Conservation (phyloP, 2,888 invertebrate genomes). For the Encarsia formosa region DNA sequence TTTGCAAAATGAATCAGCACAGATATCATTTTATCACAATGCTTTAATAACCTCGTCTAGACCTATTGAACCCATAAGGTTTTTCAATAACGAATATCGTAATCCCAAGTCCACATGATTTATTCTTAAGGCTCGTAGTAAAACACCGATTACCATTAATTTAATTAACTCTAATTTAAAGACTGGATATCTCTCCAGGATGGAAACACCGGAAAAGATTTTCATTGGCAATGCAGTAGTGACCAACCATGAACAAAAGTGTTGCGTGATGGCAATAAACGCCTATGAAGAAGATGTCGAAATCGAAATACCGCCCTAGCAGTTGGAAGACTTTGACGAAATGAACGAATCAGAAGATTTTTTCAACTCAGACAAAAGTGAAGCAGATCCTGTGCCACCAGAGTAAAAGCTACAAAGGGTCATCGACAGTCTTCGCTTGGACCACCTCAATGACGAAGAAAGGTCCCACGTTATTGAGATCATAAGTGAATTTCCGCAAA, state of each 20-base stretch:
- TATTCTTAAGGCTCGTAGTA: neutral
- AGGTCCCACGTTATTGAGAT: neutral
- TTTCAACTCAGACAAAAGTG: neutral
- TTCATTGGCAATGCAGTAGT: neutral
- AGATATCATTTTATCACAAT: constrained; percentile 1
- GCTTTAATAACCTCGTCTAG: neutral
- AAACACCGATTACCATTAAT: neutral
- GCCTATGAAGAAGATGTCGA: constrained; percentile 4
- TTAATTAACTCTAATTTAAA: neutral
- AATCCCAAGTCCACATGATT: neutral
- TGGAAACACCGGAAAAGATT: neutral
- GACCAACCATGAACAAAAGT: neutral
- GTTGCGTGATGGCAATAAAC: constrained; percentile 18
- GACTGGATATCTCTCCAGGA: neutral
- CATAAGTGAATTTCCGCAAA: neutral
- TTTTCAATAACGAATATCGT: neutral
- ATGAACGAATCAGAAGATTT: constrained; percentile 4
- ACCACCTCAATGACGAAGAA: constrained; percentile 19
- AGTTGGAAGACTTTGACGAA: constrained; percentile 7
- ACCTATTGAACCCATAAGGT: neutral
- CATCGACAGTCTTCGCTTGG: neutral
- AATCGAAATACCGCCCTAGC: constrained; percentile 8
- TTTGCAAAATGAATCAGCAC: neutral
- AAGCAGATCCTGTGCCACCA: neutral
- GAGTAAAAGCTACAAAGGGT: neutral